phyloP scores from a whole-genome alignment of 2,113 vertebrate species.

The Lophura nycthemera region DNA sequence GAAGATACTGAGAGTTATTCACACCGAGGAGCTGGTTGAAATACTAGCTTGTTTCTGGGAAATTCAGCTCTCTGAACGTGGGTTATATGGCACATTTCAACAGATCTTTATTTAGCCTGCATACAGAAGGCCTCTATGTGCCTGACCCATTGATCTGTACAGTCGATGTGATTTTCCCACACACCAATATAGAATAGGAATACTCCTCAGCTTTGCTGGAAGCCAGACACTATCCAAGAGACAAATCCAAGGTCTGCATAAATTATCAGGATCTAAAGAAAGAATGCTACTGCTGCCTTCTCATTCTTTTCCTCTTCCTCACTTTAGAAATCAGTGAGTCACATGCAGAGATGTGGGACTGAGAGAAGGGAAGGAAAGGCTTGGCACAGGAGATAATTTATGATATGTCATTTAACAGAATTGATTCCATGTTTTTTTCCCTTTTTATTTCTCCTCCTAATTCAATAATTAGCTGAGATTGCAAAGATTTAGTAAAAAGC shows the following conservation, averaged over 20 bases:
- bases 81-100: neutral
- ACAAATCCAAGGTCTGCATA: slow-evolving; percentile 27
- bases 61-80: neutral
- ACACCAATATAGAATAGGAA: neutral
- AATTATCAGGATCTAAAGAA: neutral
- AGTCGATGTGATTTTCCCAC: slow-evolving; percentile 1
- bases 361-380: neutral
- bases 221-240: slow-evolving; percentile 7
- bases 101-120: slow-evolving; percentile 5
- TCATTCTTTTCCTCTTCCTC: neutral
- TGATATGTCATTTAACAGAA: slow-evolving; percentile 19
- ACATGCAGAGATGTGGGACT: neutral
- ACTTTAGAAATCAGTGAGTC: neutral
- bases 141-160: slow-evolving; percentile 28
- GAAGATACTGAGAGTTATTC: slow-evolving; percentile 26
- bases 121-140: slow-evolving; percentile 7
- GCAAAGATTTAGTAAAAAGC: neutral
- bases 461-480: neutral
- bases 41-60: neutral
- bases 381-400: neutral
- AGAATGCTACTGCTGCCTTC: neutral
- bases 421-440: neutral
- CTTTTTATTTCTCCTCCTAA: neutral
- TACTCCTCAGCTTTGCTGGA: slow-evolving; percentile 31
- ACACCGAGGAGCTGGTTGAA: neutral